Conservation (phyloP, 2,113 vertebrate species). For the Rhea pennata region DNA sequence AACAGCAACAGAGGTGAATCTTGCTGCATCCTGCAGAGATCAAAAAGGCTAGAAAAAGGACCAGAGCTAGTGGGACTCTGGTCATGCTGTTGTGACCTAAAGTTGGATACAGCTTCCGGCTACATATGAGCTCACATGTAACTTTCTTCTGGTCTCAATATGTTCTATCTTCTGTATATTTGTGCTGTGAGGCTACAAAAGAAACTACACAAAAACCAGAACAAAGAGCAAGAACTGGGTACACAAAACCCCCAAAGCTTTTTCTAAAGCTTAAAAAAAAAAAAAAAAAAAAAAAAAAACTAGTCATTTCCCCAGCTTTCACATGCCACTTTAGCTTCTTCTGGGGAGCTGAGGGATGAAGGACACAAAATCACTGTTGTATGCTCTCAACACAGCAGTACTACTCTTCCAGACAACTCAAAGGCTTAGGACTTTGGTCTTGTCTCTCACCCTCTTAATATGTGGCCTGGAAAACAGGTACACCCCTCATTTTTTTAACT, state of each 20-base stretch:
- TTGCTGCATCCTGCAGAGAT: neutral
- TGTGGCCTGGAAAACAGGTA: neutral
- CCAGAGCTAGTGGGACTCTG: neutral
- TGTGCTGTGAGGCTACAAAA: neutral
- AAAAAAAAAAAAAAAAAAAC: neutral
- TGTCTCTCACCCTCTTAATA: neutral
- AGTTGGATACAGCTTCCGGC: neutral
- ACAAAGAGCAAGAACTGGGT: neutral
- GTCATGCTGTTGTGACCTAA: neutral
- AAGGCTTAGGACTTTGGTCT: neutral
- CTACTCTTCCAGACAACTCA: neutral
- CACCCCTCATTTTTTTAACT: neutral
- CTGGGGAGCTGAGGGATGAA: neutral
- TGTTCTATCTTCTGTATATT: neutral
- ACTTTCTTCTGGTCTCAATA: neutral
- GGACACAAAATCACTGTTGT: neutral
- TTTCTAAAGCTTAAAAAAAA: neutral
- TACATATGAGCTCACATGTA: neutral
- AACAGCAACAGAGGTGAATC: neutral
- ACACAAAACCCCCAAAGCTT: neutral
- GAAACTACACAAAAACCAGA: neutral
- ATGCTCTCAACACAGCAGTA: neutral
- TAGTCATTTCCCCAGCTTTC: neutral
- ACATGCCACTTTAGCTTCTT: neutral
- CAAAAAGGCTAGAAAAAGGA: neutral